Conservation (phyloP, 2,888 invertebrate species). For the Hipparchia sbordonii region DNA sequence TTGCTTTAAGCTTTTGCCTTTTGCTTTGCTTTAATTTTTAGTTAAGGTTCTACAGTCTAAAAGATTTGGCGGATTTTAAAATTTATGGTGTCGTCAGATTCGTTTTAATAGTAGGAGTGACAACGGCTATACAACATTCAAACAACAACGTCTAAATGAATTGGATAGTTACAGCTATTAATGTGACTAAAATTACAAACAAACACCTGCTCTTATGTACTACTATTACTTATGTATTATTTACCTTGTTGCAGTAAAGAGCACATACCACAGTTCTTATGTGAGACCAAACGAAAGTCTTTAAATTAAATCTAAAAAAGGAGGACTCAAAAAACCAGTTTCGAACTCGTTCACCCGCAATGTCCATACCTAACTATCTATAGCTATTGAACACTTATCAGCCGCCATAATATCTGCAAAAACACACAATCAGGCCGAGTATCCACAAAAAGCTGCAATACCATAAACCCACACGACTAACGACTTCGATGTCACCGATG, state of each 20-base stretch:
- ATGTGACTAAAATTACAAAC: no score
- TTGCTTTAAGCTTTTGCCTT: no score
- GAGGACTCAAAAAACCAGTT: conserved; percentile 4
- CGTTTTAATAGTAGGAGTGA: no score
- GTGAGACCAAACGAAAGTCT: neutral
- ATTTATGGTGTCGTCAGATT: no score
- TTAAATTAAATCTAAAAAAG: neutral
- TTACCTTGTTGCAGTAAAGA: neutral
- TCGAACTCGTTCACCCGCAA: conserved; percentile 1
- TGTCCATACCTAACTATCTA: neutral
- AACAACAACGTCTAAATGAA: no score
- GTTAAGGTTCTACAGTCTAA: no score
- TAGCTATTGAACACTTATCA: conserved; percentile 11
- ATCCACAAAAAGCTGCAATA: conserved; percentile 8
- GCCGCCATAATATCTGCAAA: conserved; percentile 17
- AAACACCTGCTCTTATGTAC: no score
- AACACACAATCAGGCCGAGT: conserved; percentile 10
- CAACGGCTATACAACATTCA: no score
- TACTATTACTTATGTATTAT: no score
- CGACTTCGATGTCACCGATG: conserved; percentile 26
- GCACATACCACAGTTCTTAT: neutral
- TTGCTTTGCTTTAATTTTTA: no score
- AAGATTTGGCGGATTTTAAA: no score
- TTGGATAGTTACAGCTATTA: no score
- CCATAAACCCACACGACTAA: conserved; percentile 22